A percentile compares a stretch with the other conserved stretches of the same genome.
phyloP scores from a whole-genome alignment of 2,113 vertebrate species.

The Oncorhynchus clarkii region DNA sequence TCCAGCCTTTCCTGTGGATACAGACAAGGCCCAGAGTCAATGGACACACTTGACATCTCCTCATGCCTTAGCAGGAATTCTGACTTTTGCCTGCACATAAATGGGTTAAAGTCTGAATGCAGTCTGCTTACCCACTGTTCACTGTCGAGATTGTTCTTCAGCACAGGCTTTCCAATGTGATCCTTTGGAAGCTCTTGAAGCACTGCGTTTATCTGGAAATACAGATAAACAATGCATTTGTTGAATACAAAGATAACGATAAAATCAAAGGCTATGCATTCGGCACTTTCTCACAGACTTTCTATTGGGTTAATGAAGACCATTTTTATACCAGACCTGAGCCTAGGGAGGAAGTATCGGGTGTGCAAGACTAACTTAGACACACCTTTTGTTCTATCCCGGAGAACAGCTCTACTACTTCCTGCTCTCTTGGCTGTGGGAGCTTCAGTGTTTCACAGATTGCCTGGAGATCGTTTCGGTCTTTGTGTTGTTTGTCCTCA shows the following conservation, averaged over 20 bases:
- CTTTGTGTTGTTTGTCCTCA: slow-evolving; percentile 58
- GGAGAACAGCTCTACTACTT: slow-evolving; percentile 68
- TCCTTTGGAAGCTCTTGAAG: slow-evolving; percentile 78
- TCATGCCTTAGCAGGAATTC: not conserved
- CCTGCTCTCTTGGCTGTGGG: slow-evolving; percentile 66
- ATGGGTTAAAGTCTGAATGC: not conserved
- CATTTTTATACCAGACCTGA: not conserved
- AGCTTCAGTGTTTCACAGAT: slow-evolving; percentile 79
- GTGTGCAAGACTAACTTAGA: too few relatives aligned
- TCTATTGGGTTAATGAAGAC: not conserved
- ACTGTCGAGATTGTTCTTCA: slow-evolving; percentile 77
- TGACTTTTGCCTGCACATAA: not conserved
- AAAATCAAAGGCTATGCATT: not conserved
- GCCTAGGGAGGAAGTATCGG: too few relatives aligned
- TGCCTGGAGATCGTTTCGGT: slow-evolving; percentile 74
- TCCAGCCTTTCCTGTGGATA: slow-evolving; percentile 78
- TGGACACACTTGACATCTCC: not conserved
- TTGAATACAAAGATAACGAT: not conserved
- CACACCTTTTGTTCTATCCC: slow-evolving; percentile 82
- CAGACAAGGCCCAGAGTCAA: slow-evolving; percentile 6
- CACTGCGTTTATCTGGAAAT: slow-evolving; percentile 77
- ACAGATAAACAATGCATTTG: not conserved
- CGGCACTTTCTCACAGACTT: too few relatives aligned
- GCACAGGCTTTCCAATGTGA: slow-evolving; percentile 76
- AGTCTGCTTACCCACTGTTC: slow-evolving; percentile 81